Evolutionary conservation across 2,113 vertebrate genomes (phyloP), one percentile per base, ranked within the genome.

Genomic region (Eurystomus gularis): DNA sequence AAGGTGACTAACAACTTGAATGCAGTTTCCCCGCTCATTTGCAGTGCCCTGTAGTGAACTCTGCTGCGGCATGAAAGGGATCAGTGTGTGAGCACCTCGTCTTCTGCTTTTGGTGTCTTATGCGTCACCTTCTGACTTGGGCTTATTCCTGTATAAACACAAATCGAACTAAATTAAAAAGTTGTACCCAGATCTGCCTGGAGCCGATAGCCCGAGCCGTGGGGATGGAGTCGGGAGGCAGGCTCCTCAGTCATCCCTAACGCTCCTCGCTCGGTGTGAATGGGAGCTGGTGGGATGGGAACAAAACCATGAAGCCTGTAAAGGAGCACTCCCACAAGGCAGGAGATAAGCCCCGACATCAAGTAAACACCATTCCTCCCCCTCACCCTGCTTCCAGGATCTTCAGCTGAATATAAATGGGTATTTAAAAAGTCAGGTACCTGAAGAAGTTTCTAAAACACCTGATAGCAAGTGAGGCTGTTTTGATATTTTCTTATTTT

Each of bases 191-290:
- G 5, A 19, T 18, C 42, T 25, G 5, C 2, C 54, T 57, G 51
- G 79, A 23, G 20, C 61, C 2, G 3, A n/a, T 24, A 80, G 66
- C 66, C 54, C 40, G 10, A 14, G 52, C 11, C 0, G 2, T 7
- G 39, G 1, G 19, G 40, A 4, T 31, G 1, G 17, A 13, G 40
- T 10, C 0, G 0, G 37, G 40, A 37, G 48, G 57, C 16, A 24
- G 24, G 42, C 42, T 42, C 42, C 42, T 42, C 42, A 42, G 42
- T 42, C 42, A 42, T 42, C 42, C 42, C 11, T 42, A 42, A 42
- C 42, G 15, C 42, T n/a, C n/a, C n/a, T n/a, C n/a, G n/a, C n/a
- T n/a, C n/a, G n/a, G 51, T 10, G 39, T 19, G 31, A 28, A 37
- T 13, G 42, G 73, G 81, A 79, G 54, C 61, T 44, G 33, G 61